These are phyloP conservation scores for Acarapis woodi DNA, from an alignment of 1,140 invertebrate species.

Conservation along the genomic window DNA sequence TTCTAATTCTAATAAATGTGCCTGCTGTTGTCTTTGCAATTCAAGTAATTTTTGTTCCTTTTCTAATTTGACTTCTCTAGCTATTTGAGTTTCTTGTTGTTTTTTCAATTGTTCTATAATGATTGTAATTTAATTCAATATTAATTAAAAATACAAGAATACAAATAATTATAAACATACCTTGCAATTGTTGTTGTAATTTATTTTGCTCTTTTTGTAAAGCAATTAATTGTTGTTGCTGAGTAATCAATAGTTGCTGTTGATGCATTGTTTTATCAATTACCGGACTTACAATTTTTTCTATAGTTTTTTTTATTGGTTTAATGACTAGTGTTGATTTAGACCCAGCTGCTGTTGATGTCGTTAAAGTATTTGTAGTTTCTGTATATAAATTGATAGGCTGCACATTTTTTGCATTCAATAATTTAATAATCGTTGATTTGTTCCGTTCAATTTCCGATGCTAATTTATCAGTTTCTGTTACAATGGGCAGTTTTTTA, in stretches of 20 bases:
- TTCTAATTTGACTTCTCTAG: background rate
- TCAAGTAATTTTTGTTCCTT: background rate
- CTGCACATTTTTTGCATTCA: no score
- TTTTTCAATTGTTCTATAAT: constrained; percentile 8
- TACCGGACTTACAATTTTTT: constrained; percentile 4
- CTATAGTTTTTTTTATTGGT: constrained; percentile 4
- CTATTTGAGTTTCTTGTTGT: constrained; percentile 8
- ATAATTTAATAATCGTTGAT: no score
- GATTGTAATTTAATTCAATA: no score
- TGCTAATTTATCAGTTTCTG: no score
- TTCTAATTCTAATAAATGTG: constrained; percentile 1
- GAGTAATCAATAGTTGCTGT: constrained; percentile 9
- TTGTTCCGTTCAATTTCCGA: no score
- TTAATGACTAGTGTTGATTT: no score
- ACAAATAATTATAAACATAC: no score
- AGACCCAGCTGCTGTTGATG: background rate
- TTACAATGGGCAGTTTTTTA: no score
- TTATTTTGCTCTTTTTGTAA: constrained; percentile 7
- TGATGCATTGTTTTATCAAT: constrained; percentile 9
- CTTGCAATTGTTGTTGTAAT: background rate
- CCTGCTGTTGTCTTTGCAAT: no score
- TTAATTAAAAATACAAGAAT: no score
- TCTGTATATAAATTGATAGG: no score
- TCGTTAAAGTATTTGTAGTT: no score
- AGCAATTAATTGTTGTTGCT: constrained; percentile 12